Conservation (phyloP, 2,113 vertebrate genomes). For the Dasypus novemcinctus region DNA sequence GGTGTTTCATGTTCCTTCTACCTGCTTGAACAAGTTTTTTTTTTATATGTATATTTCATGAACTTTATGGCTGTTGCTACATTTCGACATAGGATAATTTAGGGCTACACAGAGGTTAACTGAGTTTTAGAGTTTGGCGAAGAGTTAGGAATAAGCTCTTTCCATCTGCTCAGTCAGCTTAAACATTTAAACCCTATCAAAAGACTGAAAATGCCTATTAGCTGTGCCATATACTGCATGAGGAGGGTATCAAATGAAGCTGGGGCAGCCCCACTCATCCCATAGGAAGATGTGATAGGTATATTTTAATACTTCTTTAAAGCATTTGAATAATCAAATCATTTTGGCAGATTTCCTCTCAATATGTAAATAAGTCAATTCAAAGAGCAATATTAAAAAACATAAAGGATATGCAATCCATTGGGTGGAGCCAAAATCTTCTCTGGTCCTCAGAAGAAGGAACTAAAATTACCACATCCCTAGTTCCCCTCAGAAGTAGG, state of each 20-base stretch:
- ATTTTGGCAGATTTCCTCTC: slow-evolving; percentile 19
- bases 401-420: slow-evolving; percentile 15
- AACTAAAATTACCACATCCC: background rate
- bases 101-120: background rate
- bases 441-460: background rate
- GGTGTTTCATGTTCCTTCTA: background rate
- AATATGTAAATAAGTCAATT: slow-evolving; percentile 58
- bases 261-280: background rate
- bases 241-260: background rate
- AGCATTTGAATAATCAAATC: slow-evolving; percentile 30
- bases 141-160: background rate
- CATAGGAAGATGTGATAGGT: background rate
- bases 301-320: slow-evolving; percentile 45
- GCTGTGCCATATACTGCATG: no score
- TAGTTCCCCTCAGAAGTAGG: background rate
- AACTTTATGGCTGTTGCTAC: background rate
- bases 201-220: background rate
- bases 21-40: background rate
- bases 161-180: background rate
- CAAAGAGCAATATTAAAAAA: slow-evolving; percentile 45
- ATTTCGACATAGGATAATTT: background rate
- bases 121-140: background rate
- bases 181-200: background rate
- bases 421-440: background rate
- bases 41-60: background rate